phyloP scores from a whole-genome alignment of 2,113 vertebrate species.

The Microcebus murinus region DNA sequence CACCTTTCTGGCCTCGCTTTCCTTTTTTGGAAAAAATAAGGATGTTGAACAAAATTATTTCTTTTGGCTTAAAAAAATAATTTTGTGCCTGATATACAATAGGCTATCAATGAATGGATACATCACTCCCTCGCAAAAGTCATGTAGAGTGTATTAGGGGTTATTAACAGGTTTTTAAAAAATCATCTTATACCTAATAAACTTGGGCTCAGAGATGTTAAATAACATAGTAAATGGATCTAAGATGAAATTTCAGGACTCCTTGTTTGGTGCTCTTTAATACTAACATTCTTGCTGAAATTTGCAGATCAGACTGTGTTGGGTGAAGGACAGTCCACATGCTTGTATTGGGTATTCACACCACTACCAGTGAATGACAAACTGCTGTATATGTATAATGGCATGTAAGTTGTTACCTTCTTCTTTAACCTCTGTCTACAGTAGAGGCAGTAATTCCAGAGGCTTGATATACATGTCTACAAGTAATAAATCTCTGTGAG shows the following conservation, averaged over 20 bases:
- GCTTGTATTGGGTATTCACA: conserved; percentile 7
- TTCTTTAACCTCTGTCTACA: conserved; percentile 73
- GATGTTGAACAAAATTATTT: neutral
- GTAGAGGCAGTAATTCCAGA: conserved; percentile 70
- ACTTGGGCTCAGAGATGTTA: neutral
- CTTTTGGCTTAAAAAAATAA: neutral
- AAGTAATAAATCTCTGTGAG: conserved; percentile 71
- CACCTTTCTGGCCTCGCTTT: neutral
- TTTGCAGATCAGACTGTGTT: neutral
- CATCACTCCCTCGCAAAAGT: neutral
- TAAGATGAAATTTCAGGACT: neutral
- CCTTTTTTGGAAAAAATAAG: conserved; percentile 34
- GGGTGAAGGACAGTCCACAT: neutral
- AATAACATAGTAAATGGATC: neutral
- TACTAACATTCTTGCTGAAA: neutral
- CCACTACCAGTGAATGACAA: conserved; percentile 56
- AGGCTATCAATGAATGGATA: neutral
- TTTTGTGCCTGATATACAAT: neutral
- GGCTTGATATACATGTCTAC: conserved; percentile 56
- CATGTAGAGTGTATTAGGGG: neutral
- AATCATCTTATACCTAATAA: neutral
- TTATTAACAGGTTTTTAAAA: neutral
- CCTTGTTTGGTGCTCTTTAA: neutral
- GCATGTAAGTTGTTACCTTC: conserved; percentile 73
- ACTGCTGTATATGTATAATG: conserved; percentile 63